Conservation (phyloP, 2,797 vertebrate genomes). For the Poecilia velifera region DNA sequence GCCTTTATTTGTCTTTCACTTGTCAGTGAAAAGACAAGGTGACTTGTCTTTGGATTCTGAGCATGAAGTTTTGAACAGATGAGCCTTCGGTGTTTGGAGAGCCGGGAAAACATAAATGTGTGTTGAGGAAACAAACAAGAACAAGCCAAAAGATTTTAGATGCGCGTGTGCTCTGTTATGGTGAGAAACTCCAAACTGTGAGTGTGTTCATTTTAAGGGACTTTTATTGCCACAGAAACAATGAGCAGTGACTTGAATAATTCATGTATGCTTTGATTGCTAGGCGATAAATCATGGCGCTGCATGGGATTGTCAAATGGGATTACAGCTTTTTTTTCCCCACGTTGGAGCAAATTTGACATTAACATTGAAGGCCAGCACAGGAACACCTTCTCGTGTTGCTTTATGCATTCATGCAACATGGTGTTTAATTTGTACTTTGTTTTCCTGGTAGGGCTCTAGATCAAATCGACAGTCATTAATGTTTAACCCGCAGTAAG, state of each 20-base stretch:
- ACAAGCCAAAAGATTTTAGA: constrained; percentile 29
- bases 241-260: constrained; percentile 40
- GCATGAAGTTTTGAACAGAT: constrained; percentile 30
- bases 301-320: constrained; percentile 2
- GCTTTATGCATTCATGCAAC: background rate
- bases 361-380: background rate
- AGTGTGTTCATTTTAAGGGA: constrained; percentile 17
- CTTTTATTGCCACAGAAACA: constrained; percentile 16
- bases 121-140: constrained; percentile 46
- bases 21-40: constrained; percentile 25
- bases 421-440: background rate
- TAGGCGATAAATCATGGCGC: constrained; percentile 9
- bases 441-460: background rate
- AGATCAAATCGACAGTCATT: background rate
- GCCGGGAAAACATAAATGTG: constrained; percentile 49
- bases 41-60: constrained; percentile 29
- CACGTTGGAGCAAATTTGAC: background rate
- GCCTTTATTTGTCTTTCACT: too few relatives aligned
- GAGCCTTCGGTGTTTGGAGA: constrained; percentile 23
- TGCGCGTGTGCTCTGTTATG: background rate
- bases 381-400: background rate
- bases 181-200: constrained; percentile 29
- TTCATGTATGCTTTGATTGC: constrained; percentile 13
- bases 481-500: background rate
- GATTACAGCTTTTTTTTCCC: background rate